A percentile compares a stretch with the other conserved stretches of the same genome.
Evolutionary conservation across 2,113 vertebrate genomes (phyloP).

Genomic region (Pseudonaja textilis): DNA sequence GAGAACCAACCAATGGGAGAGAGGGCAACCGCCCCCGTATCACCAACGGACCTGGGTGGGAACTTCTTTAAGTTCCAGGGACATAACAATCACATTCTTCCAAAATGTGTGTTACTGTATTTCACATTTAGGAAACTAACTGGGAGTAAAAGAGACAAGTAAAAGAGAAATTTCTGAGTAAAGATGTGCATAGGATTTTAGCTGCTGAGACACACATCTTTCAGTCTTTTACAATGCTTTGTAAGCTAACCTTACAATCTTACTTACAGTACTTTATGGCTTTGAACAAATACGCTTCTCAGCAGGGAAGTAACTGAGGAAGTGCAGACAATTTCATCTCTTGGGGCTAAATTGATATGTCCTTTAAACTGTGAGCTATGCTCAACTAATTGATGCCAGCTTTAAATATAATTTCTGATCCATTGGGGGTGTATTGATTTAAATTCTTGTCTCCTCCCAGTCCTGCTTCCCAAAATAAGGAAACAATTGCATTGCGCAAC

Average conservation of each 20-base stretch:
- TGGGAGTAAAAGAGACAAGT: neutral
- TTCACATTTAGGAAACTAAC: neutral
- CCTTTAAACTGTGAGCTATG: constrained; percentile 44
- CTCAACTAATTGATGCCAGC: constrained; percentile 61
- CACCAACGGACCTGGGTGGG: too few relatives aligned
- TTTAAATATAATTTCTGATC: constrained; percentile 57
- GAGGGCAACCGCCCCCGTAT: too few relatives aligned
- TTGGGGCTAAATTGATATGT: constrained; percentile 49
- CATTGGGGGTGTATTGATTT: constrained; percentile 60
- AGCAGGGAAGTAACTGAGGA: constrained; percentile 49
- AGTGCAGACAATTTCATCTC: constrained; percentile 48
- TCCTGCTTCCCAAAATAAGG: constrained; percentile 47
- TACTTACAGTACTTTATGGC: neutral
- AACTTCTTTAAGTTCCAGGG: too few relatives aligned
- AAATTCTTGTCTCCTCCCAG: constrained; percentile 48
- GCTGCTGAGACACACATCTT: neutral
- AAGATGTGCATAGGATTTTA: neutral
- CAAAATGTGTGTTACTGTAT: neutral
- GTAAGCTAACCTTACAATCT: constrained; percentile 17
- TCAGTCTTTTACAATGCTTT: neutral
- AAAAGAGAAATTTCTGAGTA: neutral
- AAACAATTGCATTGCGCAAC: constrained; percentile 47
- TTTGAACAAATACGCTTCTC: constrained; percentile 42
- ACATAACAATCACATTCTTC: too few relatives aligned
- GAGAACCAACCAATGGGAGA: too few relatives aligned